Evolutionary conservation across 2,113 vertebrate genomes (phyloP).

Genomic region (Redunca redunca): DNA sequence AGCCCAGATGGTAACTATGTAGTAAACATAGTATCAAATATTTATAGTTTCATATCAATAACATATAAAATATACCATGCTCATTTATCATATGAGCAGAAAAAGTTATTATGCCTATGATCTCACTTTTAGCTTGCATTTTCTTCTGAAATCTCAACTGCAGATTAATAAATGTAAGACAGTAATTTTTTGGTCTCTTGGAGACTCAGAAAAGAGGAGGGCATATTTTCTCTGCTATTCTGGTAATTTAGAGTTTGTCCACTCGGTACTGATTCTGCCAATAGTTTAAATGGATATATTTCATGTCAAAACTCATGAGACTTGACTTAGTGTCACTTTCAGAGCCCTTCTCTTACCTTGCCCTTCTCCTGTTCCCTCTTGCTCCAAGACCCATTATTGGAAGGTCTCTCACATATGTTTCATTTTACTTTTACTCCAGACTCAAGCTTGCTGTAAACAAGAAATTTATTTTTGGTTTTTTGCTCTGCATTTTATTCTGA

Average conservation of each 20-base stretch:
- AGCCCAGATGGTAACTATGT: not conserved
- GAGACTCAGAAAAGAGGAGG: not conserved
- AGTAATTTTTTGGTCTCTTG: not conserved
- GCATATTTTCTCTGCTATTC: not conserved
- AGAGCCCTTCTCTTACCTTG: not conserved
- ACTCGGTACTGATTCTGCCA: not conserved
- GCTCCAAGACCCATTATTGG: not conserved
- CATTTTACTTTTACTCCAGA: conserved; percentile 57
- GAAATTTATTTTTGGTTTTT: conserved; percentile 60
- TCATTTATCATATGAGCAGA: not conserved
- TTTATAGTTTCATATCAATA: not conserved
- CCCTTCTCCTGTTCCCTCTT: not conserved
- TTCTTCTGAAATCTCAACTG: conserved; percentile 6
- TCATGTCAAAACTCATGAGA: not conserved
- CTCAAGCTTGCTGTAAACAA: conserved; percentile 50
- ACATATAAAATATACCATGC: not conserved
- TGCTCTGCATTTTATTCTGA: conserved; percentile 52
- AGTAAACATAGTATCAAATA: not conserved
- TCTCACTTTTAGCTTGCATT: conserved; percentile 24
- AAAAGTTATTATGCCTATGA: not conserved
- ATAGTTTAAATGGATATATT: not conserved
- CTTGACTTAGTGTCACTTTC: not conserved
- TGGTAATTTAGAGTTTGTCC: not conserved
- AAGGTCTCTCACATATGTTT: conserved; percentile 55
- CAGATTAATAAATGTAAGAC: not conserved